Conservation (phyloP, 1,140 invertebrate genomes). For the Camponotus vicinus region DNA sequence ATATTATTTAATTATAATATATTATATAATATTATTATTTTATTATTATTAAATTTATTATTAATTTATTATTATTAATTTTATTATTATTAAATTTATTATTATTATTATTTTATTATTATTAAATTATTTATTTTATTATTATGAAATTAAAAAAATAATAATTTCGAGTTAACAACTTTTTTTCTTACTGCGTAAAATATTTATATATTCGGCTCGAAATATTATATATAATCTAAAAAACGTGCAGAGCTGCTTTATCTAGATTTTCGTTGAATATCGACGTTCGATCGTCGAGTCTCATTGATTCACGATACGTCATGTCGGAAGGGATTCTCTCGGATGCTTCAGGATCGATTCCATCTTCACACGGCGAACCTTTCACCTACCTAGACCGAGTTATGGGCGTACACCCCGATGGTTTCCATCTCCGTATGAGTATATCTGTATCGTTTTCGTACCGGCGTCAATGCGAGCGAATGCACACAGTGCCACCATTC, state of each 20-base stretch:
- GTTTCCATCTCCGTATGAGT: slow-evolving; percentile 18
- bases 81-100: too few relatives aligned
- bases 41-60: too few relatives aligned
- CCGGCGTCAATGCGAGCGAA: slow-evolving; percentile 33
- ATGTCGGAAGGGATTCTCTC: slow-evolving; percentile 11
- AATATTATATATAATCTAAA: not conserved
- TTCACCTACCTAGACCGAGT: slow-evolving; percentile 36
- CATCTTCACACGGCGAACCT: slow-evolving; percentile 1
- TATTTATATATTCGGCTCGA: not conserved
- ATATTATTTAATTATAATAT: too few relatives aligned
- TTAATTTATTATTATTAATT: too few relatives aligned
- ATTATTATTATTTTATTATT: too few relatives aligned
- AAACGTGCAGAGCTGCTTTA: not conserved
- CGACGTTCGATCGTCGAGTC: slow-evolving; percentile 6
- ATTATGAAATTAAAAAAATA: too few relatives aligned
- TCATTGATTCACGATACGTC: slow-evolving; percentile 37
- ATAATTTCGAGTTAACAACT: too few relatives aligned
- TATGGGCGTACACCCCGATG: slow-evolving; percentile 40
- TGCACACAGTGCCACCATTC: slow-evolving; percentile 26
- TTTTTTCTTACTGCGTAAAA: not conserved
- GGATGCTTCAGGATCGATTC: slow-evolving; percentile 8
- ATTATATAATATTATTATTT: too few relatives aligned
- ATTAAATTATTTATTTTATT: too few relatives aligned
- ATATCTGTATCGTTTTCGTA: slow-evolving; percentile 46
- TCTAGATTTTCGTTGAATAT: slow-evolving; percentile 31